phyloP scores from a whole-genome alignment of 2,797 vertebrate genomes.

The Melanotaenia maccullochi region DNA sequence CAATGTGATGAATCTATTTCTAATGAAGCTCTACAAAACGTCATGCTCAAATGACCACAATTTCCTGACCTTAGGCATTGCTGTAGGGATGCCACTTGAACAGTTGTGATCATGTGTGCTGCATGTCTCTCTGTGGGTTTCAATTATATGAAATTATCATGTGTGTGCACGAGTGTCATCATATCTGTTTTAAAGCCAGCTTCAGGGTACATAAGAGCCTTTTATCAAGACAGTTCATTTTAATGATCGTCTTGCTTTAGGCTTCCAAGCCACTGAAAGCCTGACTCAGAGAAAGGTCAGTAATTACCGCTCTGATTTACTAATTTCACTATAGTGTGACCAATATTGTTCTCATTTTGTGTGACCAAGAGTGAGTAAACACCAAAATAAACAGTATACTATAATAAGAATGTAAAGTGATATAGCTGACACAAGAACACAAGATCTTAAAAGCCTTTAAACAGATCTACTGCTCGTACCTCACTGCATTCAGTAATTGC shows the following conservation, averaged over 20 bases:
- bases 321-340: conserved; percentile 31
- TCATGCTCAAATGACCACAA: conserved; percentile 46
- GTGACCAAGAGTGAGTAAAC: conserved; percentile 14
- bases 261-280: conserved; percentile 48
- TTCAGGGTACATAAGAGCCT: conserved; percentile 36
- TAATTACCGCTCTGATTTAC: conserved; percentile 62
- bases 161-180: conserved; percentile 10
- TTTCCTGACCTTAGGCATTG: conserved; percentile 57
- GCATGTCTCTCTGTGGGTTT: conserved; percentile 16
- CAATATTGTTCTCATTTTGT: conserved; percentile 12
- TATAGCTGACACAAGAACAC: conserved; percentile 24
- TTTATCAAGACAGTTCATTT: conserved; percentile 52
- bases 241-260: conserved; percentile 29
- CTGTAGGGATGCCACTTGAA: conserved; percentile 37
- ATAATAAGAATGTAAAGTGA: conserved; percentile 21
- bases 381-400: conserved; percentile 21
- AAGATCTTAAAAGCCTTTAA: conserved; percentile 26
- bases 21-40: conserved; percentile 36
- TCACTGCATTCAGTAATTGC: conserved; percentile 57
- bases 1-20: conserved; percentile 20
- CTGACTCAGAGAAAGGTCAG: conserved; percentile 73
- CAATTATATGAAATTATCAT: conserved; percentile 8
- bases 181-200: conserved; percentile 47
- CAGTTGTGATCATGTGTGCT: conserved; percentile 35
- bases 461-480: conserved; percentile 40